Base-by-base conservation (phyloP, 1,140 invertebrate species). In the Mycetomoellerius zeteki region DNA sequence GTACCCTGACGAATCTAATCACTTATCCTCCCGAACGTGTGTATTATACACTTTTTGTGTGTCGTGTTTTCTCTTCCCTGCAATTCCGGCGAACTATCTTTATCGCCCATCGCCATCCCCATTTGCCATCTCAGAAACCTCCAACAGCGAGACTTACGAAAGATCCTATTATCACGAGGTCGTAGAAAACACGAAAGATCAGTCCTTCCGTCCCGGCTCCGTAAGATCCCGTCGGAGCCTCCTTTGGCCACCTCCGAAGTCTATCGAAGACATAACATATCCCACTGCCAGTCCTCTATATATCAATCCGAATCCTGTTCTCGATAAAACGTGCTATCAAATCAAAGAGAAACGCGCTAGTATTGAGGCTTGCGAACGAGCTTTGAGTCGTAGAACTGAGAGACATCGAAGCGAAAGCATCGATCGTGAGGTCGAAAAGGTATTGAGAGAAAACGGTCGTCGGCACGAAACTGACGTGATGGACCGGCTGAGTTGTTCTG, bases 211-310 rank as follows among this genome's bases (percentile, higher is more conserved):
- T 88, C 27, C 92, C 58, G 67, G 71, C 3, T 93, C 92, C n/a
- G 89, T 92, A 33, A 92, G 89, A 85, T 87, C 91, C 24, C 54
- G 93, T 12, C 94, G 93, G 72, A 92, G 86, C 12, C 80, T 93
- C 62, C 65, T 88, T 54, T 95, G 94, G 95, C 95, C 95, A 30
- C 95, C 94, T 0, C 43, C 85, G 1, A 95, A 95, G 65, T 87
- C 91, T 0, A 93, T 95, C 50, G 95, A 95, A 80, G 95, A 95
- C 19, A 92, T 94, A 21, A 95, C 94, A 2, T 95, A 95, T 86
- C 95, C 94, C 0, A 95, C 95, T 2, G 95, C 95, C 3, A 95
- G 95, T 93, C 95, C 95, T 0, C 85, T 95, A 21, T 95, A 95
- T 78, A 95, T 95, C 58, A 94, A 95, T 78, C 95, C 95, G 0